phyloP scores from a whole-genome alignment of 2,888 invertebrate genomes.

The Cacoxenus indagator region DNA sequence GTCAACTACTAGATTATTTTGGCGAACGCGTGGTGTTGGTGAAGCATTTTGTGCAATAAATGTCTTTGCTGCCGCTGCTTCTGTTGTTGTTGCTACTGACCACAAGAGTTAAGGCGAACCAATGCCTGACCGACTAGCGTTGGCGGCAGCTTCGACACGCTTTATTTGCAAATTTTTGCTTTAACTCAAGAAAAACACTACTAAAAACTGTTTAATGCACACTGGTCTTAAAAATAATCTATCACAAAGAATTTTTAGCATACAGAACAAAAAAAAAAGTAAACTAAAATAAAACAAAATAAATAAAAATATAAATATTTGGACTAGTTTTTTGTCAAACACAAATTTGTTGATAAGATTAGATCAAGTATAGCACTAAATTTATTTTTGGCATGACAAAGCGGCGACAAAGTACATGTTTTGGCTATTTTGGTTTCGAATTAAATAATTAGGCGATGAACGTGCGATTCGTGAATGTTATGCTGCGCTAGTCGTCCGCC shows the following conservation, averaged over 20 bases:
- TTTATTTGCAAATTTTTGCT: constrained; percentile 2
- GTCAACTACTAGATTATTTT: constrained; percentile 26
- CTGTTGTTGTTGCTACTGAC: too few species aligned
- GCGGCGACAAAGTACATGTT: background rate
- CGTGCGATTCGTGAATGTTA: background rate
- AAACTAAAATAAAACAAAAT: too few species aligned
- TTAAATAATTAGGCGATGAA: constrained; percentile 28
- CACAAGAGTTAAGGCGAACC: background rate
- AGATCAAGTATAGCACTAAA: background rate
- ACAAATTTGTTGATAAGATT: constrained; percentile 7
- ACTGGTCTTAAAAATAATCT: constrained; percentile 12
- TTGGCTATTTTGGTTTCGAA: background rate
- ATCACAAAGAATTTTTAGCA: constrained; percentile 16
- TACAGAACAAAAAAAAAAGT: too few species aligned
- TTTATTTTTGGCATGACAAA: background rate
- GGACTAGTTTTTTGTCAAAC: constrained; percentile 18
- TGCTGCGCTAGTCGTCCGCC: too few species aligned
- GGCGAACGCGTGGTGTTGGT: background rate
- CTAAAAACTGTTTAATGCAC: background rate
- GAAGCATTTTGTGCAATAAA: constrained; percentile 42
- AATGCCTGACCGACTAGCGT: background rate
- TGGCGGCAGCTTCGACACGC: background rate
- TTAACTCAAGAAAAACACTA: background rate
- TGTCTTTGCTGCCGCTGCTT: constrained; percentile 34
- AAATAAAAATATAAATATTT: constrained; percentile 17